These are phyloP conservation scores for Loripinus fragilis DNA, from an alignment of 2,888 invertebrate genomes.

Conservation along the genomic window DNA sequence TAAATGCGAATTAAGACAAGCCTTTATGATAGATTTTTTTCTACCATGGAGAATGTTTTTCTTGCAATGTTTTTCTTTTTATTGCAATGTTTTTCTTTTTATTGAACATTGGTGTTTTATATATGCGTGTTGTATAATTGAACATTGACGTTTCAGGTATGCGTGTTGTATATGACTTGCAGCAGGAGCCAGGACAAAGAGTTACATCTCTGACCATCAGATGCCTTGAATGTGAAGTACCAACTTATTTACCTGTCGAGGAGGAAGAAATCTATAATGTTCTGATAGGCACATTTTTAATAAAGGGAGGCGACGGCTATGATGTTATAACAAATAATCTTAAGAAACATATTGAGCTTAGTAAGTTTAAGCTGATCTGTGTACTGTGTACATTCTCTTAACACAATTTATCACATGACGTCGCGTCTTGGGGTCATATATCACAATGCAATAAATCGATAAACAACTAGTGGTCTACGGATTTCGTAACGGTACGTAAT, in stretches of 20 bases:
- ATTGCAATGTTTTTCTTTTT: too few species aligned
- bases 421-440: too few species aligned
- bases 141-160: slow-evolving; percentile 84
- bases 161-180: slow-evolving; percentile 88
- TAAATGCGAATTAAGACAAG: too few species aligned
- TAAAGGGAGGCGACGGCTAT: slow-evolving; percentile 69
- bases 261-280: slow-evolving; percentile 87
- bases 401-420: too few species aligned
- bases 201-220: slow-evolving; percentile 87
- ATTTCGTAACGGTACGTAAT: too few species aligned
- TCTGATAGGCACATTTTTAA: slow-evolving; percentile 86
- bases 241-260: slow-evolving; percentile 86
- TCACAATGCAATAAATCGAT: too few species aligned
- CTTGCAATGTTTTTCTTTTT: too few species aligned
- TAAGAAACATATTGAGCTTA: slow-evolving; percentile 19
- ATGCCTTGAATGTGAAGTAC: slow-evolving; percentile 89
- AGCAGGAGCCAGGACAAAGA: slow-evolving; percentile 86
- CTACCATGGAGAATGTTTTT: too few species aligned
- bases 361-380: slow-evolving; percentile 17
- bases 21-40: too few species aligned
- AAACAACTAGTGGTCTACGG: too few species aligned
- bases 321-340: slow-evolving; percentile 61
- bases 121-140: slow-evolving; percentile 87
- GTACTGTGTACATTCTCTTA: too few species aligned
- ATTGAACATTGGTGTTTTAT: slow-evolving; percentile 79